Percentiles rank a stretch among this genome's conserved stretches.
These are phyloP conservation scores for Turnix velox DNA, from an alignment of 2,113 vertebrate species.

Conservation along the genomic window DNA sequence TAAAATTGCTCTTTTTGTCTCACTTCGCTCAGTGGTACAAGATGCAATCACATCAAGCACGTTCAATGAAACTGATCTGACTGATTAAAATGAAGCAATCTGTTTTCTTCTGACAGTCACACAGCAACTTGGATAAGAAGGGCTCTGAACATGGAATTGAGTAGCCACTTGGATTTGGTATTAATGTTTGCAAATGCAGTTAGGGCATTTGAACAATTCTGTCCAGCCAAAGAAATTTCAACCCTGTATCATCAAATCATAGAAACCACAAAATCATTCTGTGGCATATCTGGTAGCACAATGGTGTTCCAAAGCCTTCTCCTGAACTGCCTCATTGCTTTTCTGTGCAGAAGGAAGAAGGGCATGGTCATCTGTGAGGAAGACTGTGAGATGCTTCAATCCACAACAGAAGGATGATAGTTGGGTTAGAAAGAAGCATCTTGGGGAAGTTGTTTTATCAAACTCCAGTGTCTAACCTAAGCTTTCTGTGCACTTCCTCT, in stretches of 20 bases:
- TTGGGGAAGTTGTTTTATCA: not conserved
- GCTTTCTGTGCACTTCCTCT: not conserved
- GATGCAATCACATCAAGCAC: constrained; percentile 46
- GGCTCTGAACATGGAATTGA: constrained; percentile 17
- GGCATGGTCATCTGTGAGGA: not conserved
- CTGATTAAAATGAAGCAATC: constrained; percentile 65
- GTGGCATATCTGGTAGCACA: not conserved
- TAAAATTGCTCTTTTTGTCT: constrained; percentile 68
- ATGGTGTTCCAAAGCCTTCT: not conserved
- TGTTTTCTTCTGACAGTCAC: constrained; percentile 57
- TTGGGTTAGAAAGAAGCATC: not conserved
- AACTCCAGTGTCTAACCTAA: not conserved
- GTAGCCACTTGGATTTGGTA: constrained; percentile 11
- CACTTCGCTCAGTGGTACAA: constrained; percentile 30
- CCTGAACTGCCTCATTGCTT: not conserved
- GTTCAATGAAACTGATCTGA: constrained; percentile 55
- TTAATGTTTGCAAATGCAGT: not conserved
- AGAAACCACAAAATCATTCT: not conserved
- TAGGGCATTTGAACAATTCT: constrained; percentile 18
- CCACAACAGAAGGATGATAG: not conserved
- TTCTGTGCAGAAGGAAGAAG: not conserved
- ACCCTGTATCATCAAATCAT: not conserved
- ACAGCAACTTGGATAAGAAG: constrained; percentile 39
- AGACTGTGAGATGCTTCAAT: not conserved
- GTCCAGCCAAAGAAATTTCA: constrained; percentile 1